Base-by-base conservation (phyloP, 2,797 vertebrate species). In the Myotis findleyi region DNA sequence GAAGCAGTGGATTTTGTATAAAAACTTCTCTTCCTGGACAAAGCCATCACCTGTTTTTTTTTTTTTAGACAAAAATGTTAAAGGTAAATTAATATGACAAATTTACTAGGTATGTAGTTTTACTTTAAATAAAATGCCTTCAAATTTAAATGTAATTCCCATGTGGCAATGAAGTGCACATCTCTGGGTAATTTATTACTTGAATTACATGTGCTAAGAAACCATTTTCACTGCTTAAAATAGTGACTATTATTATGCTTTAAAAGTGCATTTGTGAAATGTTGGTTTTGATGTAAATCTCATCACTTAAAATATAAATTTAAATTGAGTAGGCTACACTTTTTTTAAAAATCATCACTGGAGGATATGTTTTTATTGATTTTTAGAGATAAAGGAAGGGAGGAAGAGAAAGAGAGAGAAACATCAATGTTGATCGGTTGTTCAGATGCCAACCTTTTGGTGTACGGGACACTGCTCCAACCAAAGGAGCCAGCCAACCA, bases 191-290 rank as follows among this genome's bases (percentile, higher is more conserved):
- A 85, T 47, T 55, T 73, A 59, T 49, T 86, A 91, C 55, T 85
- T 93, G 21, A 17, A 36, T 80, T 90, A 81, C 44, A n/a, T 44
- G 44, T 81, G 20, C 44, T 80, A 96, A 91, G 30, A 96, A 93
- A 88, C n/a, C 53, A 87, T 94, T 95, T 91, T 84, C 17, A 68
- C 36, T 68, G 44, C 57, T 83, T 91, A 80, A n/a, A 97, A 75
- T 84, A 89, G 75, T 92, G 79, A 91, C 73, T 73, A 94, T 59
- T 92, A 73, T 41, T 73, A 51, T 81, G 53, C 64, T 72, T 92
- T 97, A 87, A 94, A 96, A 95, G 95, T 97, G 79, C n/a, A 6
- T 68, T 94, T 93, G 38, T 91, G 80, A 93, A 94, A 91, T 95
- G 55, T 51, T 92, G 57, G 38, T 89, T 97, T 91, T 95, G 71